A percentile compares a stretch with the other conserved stretches of the same genome.
phyloP scores from a whole-genome alignment of 2,797 vertebrate genomes.

The Threskiornis aethiopicus region DNA sequence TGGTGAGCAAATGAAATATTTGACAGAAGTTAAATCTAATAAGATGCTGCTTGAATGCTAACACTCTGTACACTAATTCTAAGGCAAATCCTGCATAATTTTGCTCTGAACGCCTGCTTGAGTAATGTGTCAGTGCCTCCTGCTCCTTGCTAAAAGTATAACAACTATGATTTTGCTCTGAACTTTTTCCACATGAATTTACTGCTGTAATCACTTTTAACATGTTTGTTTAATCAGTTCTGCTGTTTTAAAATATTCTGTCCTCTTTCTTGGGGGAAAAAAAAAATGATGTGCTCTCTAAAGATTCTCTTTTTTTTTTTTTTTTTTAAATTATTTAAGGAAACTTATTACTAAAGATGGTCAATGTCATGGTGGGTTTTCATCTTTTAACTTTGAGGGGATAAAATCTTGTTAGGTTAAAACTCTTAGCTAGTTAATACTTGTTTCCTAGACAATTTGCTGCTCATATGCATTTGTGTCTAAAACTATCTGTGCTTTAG shows the following conservation, averaged over 20 bases:
- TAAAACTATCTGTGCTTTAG: neutral
- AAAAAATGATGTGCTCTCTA: neutral
- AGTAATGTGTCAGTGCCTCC: constrained; percentile 51
- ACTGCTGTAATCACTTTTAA: constrained; percentile 44
- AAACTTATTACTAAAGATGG: constrained; percentile 30
- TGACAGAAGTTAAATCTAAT: constrained; percentile 61
- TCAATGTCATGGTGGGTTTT: neutral
- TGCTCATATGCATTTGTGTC: rapidly evolving
- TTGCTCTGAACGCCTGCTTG: constrained; percentile 75
- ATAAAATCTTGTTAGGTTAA: neutral
- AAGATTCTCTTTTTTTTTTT: neutral
- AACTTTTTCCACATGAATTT: constrained; percentile 41
- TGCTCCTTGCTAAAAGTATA: constrained; percentile 66
- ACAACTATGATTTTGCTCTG: constrained; percentile 63
- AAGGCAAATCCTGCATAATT: constrained; percentile 59
- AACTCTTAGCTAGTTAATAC: neutral
- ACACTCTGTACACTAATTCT: constrained; percentile 72
- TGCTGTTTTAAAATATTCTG: constrained; percentile 20
- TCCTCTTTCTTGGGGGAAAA: neutral
- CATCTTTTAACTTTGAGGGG: neutral
- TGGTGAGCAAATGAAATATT: constrained; percentile 85
- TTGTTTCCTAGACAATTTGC: neutral
- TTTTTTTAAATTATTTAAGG: neutral
- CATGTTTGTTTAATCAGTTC: constrained; percentile 45
- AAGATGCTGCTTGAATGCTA: constrained; percentile 70